Conservation (phyloP, 2,888 invertebrate genomes). For the Ommatoiulus sabulosus region DNA sequence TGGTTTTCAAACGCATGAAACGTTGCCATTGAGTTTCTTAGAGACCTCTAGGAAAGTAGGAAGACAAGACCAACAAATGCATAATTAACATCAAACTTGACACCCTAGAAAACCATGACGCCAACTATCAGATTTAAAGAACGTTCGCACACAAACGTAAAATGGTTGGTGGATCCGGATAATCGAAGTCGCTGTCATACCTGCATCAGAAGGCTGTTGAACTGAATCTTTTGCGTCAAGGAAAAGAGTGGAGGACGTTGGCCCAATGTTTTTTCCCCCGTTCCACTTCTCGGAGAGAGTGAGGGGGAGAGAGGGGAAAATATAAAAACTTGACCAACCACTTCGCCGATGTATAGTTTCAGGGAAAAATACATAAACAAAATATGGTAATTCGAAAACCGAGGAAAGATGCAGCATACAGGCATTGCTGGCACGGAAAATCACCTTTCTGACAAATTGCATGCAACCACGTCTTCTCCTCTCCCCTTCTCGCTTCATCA, state of each 20-base stretch:
- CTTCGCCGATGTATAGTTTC: neutral
- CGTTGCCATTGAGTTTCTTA: too few relatives aligned
- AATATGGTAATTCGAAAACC: conserved; percentile 20
- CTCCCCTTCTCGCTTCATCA: neutral
- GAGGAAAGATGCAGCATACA: neutral
- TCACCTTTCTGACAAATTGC: neutral
- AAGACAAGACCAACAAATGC: too few relatives aligned
- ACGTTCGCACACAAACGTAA: neutral
- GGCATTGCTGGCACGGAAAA: neutral
- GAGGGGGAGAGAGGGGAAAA: neutral
- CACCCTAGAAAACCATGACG: neutral
- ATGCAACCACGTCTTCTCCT: neutral
- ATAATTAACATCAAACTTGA: neutral
- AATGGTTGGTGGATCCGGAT: neutral
- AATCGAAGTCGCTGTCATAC: neutral
- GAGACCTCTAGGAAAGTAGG: too few relatives aligned
- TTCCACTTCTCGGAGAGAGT: neutral
- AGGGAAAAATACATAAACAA: conserved; percentile 1
- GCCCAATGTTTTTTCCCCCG: neutral
- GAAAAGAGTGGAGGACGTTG: conserved; percentile 36
- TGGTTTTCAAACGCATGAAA: too few relatives aligned
- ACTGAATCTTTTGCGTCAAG: neutral
- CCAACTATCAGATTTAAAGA: too few relatives aligned
- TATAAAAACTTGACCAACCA: conserved; percentile 10
- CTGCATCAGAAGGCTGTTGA: neutral